These are phyloP conservation scores for Heliothis peltigera DNA, from an alignment of 2,888 invertebrate species.

Conservation along the genomic window DNA sequence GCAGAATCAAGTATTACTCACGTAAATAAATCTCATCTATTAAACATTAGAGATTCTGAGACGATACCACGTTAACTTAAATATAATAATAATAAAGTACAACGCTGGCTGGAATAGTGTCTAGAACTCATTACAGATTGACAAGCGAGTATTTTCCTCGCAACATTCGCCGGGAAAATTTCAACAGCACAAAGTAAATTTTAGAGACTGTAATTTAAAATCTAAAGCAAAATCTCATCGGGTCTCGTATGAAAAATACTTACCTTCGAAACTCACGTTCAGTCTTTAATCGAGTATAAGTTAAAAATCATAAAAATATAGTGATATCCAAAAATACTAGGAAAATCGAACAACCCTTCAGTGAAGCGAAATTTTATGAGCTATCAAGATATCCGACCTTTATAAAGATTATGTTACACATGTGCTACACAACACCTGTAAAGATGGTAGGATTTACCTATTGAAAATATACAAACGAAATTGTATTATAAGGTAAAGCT, in stretches of 20 bases:
- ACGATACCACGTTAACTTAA: not conserved
- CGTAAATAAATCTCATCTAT: too few relatives aligned
- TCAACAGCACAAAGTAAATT: not conserved
- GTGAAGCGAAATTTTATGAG: constrained; percentile 36
- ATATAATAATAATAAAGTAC: too few relatives aligned
- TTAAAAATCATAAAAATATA: constrained; percentile 30
- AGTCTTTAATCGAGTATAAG: not conserved
- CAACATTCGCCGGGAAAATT: constrained; percentile 7
- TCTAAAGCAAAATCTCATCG: not conserved
- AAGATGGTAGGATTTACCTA: constrained; percentile 7
- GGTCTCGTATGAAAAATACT: not conserved
- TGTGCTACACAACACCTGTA: constrained; percentile 19
- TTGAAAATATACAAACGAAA: not conserved
- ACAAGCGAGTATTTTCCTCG: constrained; percentile 8
- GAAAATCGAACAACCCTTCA: constrained; percentile 36
- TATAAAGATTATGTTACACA: constrained; percentile 39
- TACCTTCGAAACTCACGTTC: not conserved
- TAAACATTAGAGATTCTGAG: too few relatives aligned
- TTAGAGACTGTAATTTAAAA: not conserved
- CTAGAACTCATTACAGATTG: constrained; percentile 21
- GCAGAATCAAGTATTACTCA: too few relatives aligned
- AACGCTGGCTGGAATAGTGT: constrained; percentile 15
- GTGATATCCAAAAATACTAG: constrained; percentile 13
- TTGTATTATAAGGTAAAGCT: not conserved
- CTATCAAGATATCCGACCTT: constrained; percentile 41